phyloP scores from a whole-genome alignment of 2,888 invertebrate genomes.

The Ditylenchus weischeri region DNA sequence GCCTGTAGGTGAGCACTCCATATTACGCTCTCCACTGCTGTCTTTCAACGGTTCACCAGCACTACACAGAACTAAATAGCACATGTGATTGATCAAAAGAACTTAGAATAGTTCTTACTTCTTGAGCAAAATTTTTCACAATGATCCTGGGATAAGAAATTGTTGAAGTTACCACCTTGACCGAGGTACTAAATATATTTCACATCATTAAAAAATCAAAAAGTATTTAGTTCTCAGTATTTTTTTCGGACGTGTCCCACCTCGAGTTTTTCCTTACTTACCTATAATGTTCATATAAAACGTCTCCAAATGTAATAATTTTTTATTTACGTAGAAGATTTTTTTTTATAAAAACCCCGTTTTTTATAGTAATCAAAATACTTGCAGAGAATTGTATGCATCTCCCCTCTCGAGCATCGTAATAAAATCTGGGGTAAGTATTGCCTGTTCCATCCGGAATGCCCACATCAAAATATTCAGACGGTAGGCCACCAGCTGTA shows the following conservation, averaged over 20 bases:
- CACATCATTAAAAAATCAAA: background rate
- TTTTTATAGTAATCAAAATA: too few species aligned
- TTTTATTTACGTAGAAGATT: background rate
- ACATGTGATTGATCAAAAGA: background rate
- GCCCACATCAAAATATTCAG: constrained; percentile 57
- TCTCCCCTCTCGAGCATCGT: constrained; percentile 54
- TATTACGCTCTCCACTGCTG: constrained; percentile 56
- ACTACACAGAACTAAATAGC: constrained; percentile 48
- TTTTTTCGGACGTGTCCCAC: too few species aligned
- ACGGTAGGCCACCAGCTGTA: constrained; percentile 56
- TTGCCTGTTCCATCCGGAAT: constrained; percentile 50
- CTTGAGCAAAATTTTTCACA: constrained; percentile 58
- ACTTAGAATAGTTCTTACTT: constrained; percentile 38
- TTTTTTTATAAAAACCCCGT: too few species aligned
- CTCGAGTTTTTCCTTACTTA: background rate
- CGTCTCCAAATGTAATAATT: background rate
- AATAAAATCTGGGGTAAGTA: constrained; percentile 56
- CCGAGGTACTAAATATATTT: constrained; percentile 47
- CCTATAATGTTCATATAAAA: background rate
- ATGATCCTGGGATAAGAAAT: constrained; percentile 56
- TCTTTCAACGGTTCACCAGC: constrained; percentile 59
- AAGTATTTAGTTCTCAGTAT: background rate
- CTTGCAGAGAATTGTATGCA: constrained; percentile 55
- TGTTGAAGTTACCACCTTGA: constrained; percentile 58
- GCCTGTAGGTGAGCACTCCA: constrained; percentile 57